Evolutionary conservation across 2,888 invertebrate species (phyloP), one percentile per base, ranked within the genome.

Genomic region (Diogma glabrata): DNA sequence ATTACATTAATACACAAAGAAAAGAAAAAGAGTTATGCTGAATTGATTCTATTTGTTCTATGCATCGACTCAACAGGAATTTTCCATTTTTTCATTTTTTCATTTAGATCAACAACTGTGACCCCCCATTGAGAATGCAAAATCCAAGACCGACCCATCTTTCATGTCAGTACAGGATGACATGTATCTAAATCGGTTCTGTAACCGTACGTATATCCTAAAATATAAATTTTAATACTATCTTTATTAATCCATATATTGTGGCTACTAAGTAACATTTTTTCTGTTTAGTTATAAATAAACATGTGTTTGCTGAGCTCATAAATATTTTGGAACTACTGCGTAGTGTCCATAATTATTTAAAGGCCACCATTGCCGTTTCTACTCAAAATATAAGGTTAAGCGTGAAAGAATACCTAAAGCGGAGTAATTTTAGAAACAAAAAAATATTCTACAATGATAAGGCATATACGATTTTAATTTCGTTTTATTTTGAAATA

Each of bases 351-450:
- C 36, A 36, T 36, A 36, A 36, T 14, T 36, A 36, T 14, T 36
- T 36, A n/a, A 36, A 36, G 36, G 36, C 36, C 10, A n/a, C 36
- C 36, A 36, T 14, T 40, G 9, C 19, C 4, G 40, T 40, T 40
- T 19, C 40, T 20, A 40, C 40, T 10, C 7, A 40, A 40, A 40
- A 3, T 40, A 19, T 40, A 40, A 40, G 9, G 40, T 9, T 40
- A 40, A 40, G 40, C 19, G 40, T 40, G 10, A 40, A 40, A 40
- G 40, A 40, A 9, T 40, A 7, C 12, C 9, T 40, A 19, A 40
- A 40, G 40, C 19, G 40, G 19, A 40, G 40, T 40, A 40, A 40
- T 40, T 40, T 40, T 40, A 3, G 40, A 40, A 7, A 40, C 40
- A 40, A 40, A 17, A 40, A 40, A 40, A 19, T 19, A n/a, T n/a